Conservation (phyloP, 1,140 invertebrate species). For the Berghia stephanieae region DNA sequence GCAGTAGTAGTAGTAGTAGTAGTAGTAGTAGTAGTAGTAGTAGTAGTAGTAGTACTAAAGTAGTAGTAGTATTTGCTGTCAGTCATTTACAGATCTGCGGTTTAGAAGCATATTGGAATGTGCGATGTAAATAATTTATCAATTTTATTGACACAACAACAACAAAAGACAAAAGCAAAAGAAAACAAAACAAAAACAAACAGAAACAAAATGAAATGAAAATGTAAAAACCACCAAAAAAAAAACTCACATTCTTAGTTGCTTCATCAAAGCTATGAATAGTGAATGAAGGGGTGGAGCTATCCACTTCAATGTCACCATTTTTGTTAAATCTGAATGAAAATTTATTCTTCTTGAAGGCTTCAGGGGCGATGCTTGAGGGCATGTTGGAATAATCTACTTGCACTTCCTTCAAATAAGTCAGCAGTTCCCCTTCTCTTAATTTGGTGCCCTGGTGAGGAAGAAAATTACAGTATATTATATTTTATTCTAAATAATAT, state of each 20-base stretch:
- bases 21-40: too few relatives aligned
- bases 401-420: conserved; percentile 26
- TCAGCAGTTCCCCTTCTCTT: conserved; percentile 22
- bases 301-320: conserved; percentile 34
- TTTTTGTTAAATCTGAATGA: conserved; percentile 36
- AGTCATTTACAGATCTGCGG: background rate
- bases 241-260: background rate
- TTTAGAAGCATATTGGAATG: background rate
- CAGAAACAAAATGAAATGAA: background rate
- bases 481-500: too few relatives aligned
- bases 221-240: too few relatives aligned
- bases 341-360: conserved; percentile 33
- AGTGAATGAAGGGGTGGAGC: conserved; percentile 11
- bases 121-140: background rate
- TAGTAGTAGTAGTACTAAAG: too few relatives aligned
- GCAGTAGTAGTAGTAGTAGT: too few relatives aligned
- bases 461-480: background rate
- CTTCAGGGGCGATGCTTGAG: conserved; percentile 28
- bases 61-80: too few relatives aligned
- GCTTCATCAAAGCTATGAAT: conserved; percentile 23
- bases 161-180: background rate
- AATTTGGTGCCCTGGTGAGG: conserved; percentile 22
- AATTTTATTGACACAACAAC: background rate
- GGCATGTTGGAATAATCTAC: conserved; percentile 39
- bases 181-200: background rate